Evolutionary conservation across 2,888 invertebrate genomes (phyloP), one percentile per base, ranked within the genome.

Genomic region (Protonemura montana): DNA sequence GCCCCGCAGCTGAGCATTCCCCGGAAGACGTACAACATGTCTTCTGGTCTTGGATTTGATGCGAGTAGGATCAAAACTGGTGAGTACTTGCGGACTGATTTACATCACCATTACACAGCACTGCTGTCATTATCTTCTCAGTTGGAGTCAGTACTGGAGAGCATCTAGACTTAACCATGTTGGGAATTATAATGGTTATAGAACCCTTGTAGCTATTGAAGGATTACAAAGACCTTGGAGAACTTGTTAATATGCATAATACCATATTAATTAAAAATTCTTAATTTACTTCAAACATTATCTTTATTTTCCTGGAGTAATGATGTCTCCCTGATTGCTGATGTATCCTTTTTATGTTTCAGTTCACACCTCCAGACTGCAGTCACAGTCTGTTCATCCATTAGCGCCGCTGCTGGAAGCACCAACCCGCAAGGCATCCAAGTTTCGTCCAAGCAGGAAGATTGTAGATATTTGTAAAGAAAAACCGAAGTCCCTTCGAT

Each of bases 361-460:
- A 81, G 81, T 28, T 6, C 13, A 3, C 81, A 7, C n/a, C 30
- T 2, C 81, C n/a, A 29, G n/a, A 26, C 5, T 3, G 26, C 78
- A 29, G 30, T 30, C 81, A 1, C 30, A 10, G 21, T 21, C 81
- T 1, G n/a, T n/a, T 0, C 29, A 81, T 29, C 5, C 21, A 2
- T 16, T 29, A 5, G 29, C 29, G 6, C 28, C n/a, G 30, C 7
- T 2, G n/a, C 16, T n/a, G 7, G 81, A 81, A 81, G 81, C 28
- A 27, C 16, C 29, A 2, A 29, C 81, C 1, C n/a, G 28, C 28
- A 81, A 81, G 28, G 81, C 81, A 5, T n/a, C 81, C 81, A 81
- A 81, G 30, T 81, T 30, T 30, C 28, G 81, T 27, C 81, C 81
- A 1, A 81, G 81, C 81, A 81, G 27, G 81, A 81, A 81, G 81